phyloP scores from a whole-genome alignment of 1,140 invertebrate species.

The Anastrepha ludens region DNA sequence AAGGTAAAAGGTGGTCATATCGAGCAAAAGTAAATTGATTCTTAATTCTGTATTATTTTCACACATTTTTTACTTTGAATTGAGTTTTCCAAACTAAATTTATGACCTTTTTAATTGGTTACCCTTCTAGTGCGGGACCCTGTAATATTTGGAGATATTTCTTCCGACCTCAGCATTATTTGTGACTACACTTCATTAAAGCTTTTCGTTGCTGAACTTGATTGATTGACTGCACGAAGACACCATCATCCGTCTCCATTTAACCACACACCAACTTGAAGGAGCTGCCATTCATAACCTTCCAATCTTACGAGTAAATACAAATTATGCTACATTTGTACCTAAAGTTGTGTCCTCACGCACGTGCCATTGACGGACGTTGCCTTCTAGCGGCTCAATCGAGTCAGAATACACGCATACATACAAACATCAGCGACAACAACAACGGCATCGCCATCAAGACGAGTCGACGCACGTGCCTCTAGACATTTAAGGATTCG shows the following conservation, averaged over 20 bases:
- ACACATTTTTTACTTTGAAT: too few relatives aligned
- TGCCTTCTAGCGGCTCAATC: conserved; percentile 13
- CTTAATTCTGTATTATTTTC: too few relatives aligned
- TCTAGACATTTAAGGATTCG: conserved; percentile 33
- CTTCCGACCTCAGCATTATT: too few relatives aligned
- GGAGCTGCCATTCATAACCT: neutral
- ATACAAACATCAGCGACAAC: neutral
- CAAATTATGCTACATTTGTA: neutral
- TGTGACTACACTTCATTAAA: neutral
- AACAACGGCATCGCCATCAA: neutral
- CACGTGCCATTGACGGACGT: conserved; percentile 43
- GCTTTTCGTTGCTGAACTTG: neutral
- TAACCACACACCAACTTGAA: neutral
- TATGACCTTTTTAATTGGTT: too few relatives aligned
- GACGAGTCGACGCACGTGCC: conserved; percentile 27
- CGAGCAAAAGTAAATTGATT: too few relatives aligned
- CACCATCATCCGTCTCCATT: neutral
- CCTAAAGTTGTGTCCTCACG: neutral
- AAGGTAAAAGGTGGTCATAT: too few relatives aligned
- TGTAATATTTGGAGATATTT: too few relatives aligned
- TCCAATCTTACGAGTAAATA: neutral
- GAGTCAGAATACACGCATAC: neutral
- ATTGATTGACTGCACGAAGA: conserved; percentile 34
- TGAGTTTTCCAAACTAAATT: too few relatives aligned
- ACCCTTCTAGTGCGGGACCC: too few relatives aligned